Base-by-base conservation (phyloP, 2,113 vertebrate species). In the Empidonax alnorum region DNA sequence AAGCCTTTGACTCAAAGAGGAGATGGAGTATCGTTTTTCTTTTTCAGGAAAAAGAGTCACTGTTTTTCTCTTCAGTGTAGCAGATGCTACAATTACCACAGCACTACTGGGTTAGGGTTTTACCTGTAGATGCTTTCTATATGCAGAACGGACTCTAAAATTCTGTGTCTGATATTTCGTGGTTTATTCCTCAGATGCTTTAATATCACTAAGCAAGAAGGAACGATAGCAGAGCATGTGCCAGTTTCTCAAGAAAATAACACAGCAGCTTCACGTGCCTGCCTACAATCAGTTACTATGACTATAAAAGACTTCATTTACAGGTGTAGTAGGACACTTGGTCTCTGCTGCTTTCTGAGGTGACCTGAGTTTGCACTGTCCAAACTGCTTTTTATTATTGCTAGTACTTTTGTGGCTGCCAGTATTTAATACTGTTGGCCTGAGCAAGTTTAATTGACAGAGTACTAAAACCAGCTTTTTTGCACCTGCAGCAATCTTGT, bases 381-480 rank as follows among this genome's bases (percentile, higher is more conserved):
- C 81, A 66, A 47, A 68, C 81, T 91, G 46, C 41, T 53, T 44
- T 68, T 61, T 46, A 37, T 62, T 46, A 50, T 8, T 79, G 69
- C 79, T 85, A 59, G 50, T 8, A 11, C 33, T 63, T 66, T 31
- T 72, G 41, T 80, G 81, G 62, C 73, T 93, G 82, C 79, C 78
- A 84, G 49, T 27, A 27, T 73, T 82, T 76, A 90, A 93, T 66
- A 58, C 73, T 73, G 72, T 44, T 74, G 77, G 87, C 74, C 66
- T 87, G 24, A 92, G 80, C 55, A 90, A 92, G 50, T 90, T 93
- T 80, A 92, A 84, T 59, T 90, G 78, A 71, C 76, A 55, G n/a
- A 46, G 33, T 33, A 66, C 37, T 85, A 72, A 79, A 90, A 94
- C 5, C 85, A 94, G 62, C 91, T 35, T 35, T 35, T 35, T 35